phyloP scores from a whole-genome alignment of 1,140 invertebrate species.

The Drosophila varians region DNA sequence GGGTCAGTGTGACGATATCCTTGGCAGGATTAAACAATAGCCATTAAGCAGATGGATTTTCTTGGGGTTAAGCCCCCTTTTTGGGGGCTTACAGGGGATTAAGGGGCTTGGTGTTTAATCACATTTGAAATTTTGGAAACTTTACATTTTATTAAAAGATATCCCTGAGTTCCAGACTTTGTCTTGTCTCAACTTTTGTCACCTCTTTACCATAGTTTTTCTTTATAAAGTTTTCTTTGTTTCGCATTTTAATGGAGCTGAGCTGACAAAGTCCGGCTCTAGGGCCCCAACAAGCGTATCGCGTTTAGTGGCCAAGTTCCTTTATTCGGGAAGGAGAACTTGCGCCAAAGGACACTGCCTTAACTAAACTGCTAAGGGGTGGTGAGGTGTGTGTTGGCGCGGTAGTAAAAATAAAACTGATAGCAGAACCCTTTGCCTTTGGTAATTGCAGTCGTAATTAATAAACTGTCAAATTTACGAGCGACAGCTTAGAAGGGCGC shows the following conservation, averaged over 20 bases:
- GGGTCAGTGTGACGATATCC: constrained; percentile 4
- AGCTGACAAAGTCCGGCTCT: constrained; percentile 15
- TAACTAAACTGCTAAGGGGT: constrained; percentile 13
- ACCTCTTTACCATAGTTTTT: neutral
- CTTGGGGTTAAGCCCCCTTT: neutral
- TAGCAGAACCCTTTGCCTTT: constrained; percentile 11
- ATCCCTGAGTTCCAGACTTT: neutral
- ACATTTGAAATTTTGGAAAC: too few species aligned
- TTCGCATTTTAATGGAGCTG: constrained; percentile 5
- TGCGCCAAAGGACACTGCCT: constrained; percentile 3
- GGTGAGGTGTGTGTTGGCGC: neutral
- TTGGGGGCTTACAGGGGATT: neutral
- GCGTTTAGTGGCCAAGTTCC: constrained; percentile 8
- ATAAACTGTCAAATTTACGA: constrained; percentile 73
- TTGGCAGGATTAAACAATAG: neutral
- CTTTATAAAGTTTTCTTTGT: neutral
- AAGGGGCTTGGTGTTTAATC: neutral
- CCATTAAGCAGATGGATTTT: neutral
- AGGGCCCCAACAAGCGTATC: constrained; percentile 31
- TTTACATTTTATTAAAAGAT: neutral
- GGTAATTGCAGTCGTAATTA: constrained; percentile 56
- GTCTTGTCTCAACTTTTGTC: neutral
- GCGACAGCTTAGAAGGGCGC: constrained; percentile 29
- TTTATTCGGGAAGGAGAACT: constrained; percentile 11
- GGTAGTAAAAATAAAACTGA: constrained; percentile 17